phyloP scores from a whole-genome alignment of 2,113 vertebrate genomes.

The Euleptes europaea region DNA sequence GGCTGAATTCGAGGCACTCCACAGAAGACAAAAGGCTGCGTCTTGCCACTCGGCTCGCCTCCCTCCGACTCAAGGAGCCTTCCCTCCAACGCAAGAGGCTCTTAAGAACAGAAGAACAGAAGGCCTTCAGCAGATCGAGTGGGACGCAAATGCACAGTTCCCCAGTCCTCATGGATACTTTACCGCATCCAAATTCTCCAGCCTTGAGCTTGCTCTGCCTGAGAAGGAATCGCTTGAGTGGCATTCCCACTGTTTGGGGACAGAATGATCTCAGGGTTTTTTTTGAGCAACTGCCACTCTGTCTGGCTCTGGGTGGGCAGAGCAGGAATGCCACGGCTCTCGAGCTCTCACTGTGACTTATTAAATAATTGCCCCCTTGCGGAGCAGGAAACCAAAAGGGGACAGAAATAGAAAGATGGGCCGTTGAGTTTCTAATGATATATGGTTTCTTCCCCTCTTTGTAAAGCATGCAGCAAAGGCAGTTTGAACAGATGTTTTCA shows the following conservation, averaged over 20 bases:
- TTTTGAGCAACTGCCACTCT: neutral
- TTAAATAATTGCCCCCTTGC: neutral
- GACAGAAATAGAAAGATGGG: too few relatives aligned
- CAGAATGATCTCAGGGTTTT: neutral
- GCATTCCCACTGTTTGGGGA: neutral
- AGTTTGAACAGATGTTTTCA: neutral
- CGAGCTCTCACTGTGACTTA: neutral
- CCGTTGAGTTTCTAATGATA: too few relatives aligned
- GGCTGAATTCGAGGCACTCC: neutral
- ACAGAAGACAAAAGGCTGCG: neutral
- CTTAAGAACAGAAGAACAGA: accelerated
- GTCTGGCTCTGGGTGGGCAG: neutral
- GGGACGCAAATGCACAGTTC: constrained; percentile 22
- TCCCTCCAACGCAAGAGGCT: constrained; percentile 11
- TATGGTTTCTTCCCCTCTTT: neutral
- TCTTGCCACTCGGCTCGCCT: neutral
- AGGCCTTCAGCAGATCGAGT: too few relatives aligned
- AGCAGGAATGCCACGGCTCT: neutral
- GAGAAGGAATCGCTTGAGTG: neutral
- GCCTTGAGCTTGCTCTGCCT: neutral
- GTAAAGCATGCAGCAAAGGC: neutral
- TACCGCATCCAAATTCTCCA: neutral
- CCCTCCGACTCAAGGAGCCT: neutral
- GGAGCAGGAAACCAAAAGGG: neutral
- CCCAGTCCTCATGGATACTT: neutral